phyloP scores from a whole-genome alignment of 2,113 vertebrate species.

The Chascanopsetta lugubris region DNA sequence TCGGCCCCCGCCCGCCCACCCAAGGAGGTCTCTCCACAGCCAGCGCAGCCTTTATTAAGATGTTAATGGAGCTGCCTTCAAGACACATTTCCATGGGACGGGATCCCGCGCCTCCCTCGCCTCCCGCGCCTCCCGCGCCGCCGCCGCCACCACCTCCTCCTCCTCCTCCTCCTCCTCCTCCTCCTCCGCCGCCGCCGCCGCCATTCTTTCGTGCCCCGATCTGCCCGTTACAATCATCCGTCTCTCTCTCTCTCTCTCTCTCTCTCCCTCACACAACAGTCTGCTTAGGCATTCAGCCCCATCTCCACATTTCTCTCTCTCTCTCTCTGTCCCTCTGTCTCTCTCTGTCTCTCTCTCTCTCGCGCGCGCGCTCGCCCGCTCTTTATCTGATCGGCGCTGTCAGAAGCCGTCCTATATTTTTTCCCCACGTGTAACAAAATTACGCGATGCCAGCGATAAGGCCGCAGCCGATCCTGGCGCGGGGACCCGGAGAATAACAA shows the following conservation, averaged over 20 bases:
- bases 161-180: no score
- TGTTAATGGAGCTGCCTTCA: constrained; percentile 82
- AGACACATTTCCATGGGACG: constrained; percentile 79
- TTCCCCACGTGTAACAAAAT: constrained; percentile 68
- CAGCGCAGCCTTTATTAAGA: constrained; percentile 80
- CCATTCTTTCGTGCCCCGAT: constrained; percentile 65
- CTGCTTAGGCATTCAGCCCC: constrained; percentile 68
- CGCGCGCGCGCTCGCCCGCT: constrained; percentile 46
- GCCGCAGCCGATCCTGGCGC: constrained; percentile 46
- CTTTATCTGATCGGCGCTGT: constrained; percentile 69
- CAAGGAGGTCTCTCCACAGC: constrained; percentile 71
- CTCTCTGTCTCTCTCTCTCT: constrained; percentile 44
- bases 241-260: constrained; percentile 39
- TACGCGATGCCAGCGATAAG: constrained; percentile 65
- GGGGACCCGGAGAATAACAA: constrained; percentile 54
- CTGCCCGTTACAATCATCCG: constrained; percentile 66
- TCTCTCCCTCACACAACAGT: constrained; percentile 63
- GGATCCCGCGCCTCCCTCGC: constrained; percentile 61
- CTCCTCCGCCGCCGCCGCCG: constrained; percentile 58
- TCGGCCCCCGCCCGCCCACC: constrained; percentile 56
- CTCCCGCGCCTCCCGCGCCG: no score
- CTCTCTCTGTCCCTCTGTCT: constrained; percentile 26
- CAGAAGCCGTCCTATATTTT: constrained; percentile 67
- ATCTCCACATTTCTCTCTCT: constrained; percentile 45
- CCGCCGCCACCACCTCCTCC: no score